Conservation (phyloP, 2,888 invertebrate species). For the Agonum fuliginosum region DNA sequence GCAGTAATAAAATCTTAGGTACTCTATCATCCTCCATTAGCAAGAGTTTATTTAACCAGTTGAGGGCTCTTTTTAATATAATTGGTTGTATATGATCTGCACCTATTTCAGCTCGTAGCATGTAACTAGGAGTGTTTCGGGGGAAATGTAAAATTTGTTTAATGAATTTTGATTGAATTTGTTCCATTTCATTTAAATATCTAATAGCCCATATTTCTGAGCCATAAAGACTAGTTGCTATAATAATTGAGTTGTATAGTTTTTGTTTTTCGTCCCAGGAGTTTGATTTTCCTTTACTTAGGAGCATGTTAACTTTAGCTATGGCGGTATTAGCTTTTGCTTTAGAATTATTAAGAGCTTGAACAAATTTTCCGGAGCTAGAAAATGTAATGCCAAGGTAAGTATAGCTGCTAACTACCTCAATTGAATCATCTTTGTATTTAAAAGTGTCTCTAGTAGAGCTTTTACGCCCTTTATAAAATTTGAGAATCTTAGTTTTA, state of each 20-base stretch:
- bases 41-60: background rate
- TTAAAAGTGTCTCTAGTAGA: background rate
- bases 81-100: background rate
- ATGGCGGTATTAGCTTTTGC: background rate
- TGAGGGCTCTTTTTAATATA: background rate
- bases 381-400: background rate
- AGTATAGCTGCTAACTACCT: background rate
- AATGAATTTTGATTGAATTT: background rate
- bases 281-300: background rate
- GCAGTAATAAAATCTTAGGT: background rate
- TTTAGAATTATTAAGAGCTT: background rate
- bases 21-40: background rate
- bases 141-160: background rate
- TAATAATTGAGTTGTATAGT: background rate
- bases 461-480: background rate
- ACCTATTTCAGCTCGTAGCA: background rate
- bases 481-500: slow-evolving; percentile 13
- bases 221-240: background rate
- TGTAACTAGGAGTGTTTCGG: background rate
- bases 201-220: slow-evolving; percentile 3
- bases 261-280: slow-evolving; percentile 2
- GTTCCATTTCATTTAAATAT: slow-evolving; percentile 1
- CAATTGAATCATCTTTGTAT: background rate
- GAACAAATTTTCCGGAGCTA: slow-evolving; percentile 12
- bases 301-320: background rate